A percentile compares a stretch with the other conserved stretches of the same genome.
phyloP scores from a whole-genome alignment of 2,113 vertebrate genomes.

The Microtus montanus region DNA sequence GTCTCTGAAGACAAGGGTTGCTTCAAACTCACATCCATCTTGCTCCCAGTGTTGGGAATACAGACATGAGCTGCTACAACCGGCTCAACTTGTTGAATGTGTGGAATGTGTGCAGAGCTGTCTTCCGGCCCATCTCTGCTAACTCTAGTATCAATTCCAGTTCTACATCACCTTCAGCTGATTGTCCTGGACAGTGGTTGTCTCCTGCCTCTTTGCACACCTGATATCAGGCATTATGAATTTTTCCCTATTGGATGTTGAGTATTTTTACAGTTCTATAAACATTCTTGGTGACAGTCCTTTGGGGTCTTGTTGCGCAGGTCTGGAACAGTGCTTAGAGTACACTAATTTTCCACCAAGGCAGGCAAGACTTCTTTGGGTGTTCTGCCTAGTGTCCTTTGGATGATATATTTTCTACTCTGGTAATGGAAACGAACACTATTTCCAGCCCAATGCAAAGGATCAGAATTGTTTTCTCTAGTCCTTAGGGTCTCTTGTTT shows the following conservation, averaged over 20 bases:
- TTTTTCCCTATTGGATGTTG: neutral
- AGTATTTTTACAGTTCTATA: neutral
- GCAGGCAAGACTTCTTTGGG: neutral
- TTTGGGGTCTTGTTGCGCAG: neutral
- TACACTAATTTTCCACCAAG: neutral
- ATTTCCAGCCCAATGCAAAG: neutral
- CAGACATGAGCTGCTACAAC: neutral
- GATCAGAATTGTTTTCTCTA: neutral
- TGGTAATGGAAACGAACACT: neutral
- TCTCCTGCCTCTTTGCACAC: neutral
- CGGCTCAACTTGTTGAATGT: neutral
- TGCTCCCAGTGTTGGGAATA: neutral
- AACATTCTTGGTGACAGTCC: neutral
- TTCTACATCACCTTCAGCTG: neutral
- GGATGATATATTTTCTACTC: neutral
- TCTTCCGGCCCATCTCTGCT: neutral
- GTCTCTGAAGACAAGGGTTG: neutral
- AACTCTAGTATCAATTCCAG: neutral
- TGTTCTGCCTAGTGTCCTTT: neutral
- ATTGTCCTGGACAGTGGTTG: neutral
- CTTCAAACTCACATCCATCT: neutral
- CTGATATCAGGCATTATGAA: constrained; percentile 2
- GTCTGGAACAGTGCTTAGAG: neutral
- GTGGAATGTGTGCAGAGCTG: neutral
- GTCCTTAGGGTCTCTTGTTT: neutral